Conservation (phyloP, 1,140 invertebrate species). For the Trypoxylus dichotomus region DNA sequence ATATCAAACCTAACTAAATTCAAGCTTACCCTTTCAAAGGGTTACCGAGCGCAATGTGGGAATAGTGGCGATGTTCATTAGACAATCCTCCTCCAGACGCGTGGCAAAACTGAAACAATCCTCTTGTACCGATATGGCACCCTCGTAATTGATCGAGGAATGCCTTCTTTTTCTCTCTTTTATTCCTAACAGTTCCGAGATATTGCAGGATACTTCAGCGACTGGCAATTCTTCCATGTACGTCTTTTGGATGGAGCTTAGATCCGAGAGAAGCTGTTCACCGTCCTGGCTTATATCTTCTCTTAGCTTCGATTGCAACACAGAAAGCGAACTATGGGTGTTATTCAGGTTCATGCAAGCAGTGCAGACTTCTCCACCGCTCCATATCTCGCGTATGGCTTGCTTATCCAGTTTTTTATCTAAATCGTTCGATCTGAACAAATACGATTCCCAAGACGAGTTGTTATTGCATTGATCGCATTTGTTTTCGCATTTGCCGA, state of each 20-base stretch:
- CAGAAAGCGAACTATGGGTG: background rate
- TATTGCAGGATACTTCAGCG: slow-evolving; percentile 39
- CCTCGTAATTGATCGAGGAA: slow-evolving; percentile 33
- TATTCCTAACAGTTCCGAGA: slow-evolving; percentile 32
- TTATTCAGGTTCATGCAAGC: slow-evolving; percentile 22
- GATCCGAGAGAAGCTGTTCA: slow-evolving; percentile 47
- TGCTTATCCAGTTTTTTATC: slow-evolving; percentile 34
- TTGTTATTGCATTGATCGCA: slow-evolving; percentile 42
- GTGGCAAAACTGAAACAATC: slow-evolving; percentile 46
- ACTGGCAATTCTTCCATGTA: slow-evolving; percentile 45
- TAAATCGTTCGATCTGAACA: slow-evolving; percentile 13
- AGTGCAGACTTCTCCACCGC: slow-evolving; percentile 36
- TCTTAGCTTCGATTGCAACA: slow-evolving; percentile 40
- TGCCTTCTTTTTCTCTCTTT: slow-evolving; percentile 42
- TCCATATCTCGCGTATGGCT: slow-evolving; percentile 41
- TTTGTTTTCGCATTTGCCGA: slow-evolving; percentile 37
- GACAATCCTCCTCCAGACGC: slow-evolving; percentile 45
- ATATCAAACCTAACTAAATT: slow-evolving; percentile 34
- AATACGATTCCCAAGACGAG: slow-evolving; percentile 20
- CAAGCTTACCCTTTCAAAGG: slow-evolving; percentile 38
- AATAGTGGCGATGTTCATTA: slow-evolving; percentile 44
- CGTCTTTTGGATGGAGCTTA: slow-evolving; percentile 42
- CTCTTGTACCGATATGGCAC: slow-evolving; percentile 36
- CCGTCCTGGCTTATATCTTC: slow-evolving; percentile 49
- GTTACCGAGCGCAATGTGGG: slow-evolving; percentile 48